Percentiles rank a stretch among this genome's conserved stretches.
Evolutionary conservation across 2,113 vertebrate genomes (phyloP).

Genomic region (Egretta garzetta): DNA sequence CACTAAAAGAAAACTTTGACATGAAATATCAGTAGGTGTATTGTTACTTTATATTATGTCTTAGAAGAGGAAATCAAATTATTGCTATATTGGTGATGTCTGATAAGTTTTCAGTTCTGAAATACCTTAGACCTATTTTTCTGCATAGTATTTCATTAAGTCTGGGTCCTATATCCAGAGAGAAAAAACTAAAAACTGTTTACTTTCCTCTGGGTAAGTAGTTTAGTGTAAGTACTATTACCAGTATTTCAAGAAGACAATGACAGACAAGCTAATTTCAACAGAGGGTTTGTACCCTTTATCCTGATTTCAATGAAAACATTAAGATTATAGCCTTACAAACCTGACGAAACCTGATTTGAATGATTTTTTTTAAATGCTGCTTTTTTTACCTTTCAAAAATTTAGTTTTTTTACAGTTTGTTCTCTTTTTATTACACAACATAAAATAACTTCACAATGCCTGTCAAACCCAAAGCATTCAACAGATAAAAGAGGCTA

Average conservation of each 20-base stretch:
- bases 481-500: background rate
- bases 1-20: background rate
- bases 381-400: background rate
- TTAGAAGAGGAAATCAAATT: background rate
- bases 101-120: background rate
- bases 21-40: background rate
- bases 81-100: background rate
- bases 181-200: accelerated
- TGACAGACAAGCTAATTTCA: background rate
- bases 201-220: background rate
- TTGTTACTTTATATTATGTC: background rate
- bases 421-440: background rate
- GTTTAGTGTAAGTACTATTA: background rate
- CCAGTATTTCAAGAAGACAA: background rate
- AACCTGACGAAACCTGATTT: background rate
- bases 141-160: background rate
- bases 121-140: background rate
- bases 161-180: background rate
- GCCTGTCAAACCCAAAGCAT: background rate
- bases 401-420: background rate
- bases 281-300: accelerated
- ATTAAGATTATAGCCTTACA: background rate
- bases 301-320: background rate
- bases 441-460: background rate
- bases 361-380: accelerated